Evolutionary conservation across 2,797 vertebrate genomes (phyloP), one percentile per base, ranked within the genome.

Genomic region (Lacerta agilis): DNA sequence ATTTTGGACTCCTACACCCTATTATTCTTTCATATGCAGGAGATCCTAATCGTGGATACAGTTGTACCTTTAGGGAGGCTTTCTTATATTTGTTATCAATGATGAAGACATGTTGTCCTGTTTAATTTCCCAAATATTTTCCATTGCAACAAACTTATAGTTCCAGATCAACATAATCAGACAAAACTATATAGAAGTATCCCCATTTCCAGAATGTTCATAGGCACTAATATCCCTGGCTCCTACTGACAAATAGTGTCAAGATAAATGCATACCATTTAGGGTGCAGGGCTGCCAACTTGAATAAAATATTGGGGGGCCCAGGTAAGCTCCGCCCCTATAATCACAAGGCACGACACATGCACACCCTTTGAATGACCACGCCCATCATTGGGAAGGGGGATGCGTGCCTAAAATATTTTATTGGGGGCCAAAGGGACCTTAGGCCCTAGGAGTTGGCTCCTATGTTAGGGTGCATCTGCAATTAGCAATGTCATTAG

Each of bases 71-170:
- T 86, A 38, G 43, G 8, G 87, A 88, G 79, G 0, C 0, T 18
- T 64, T 2, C 4, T 0, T 67, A 17, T 83, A 85, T 90, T 88
- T 76, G 80, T 92, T 91, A 87, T 87, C 88, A 91, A 91, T 43
- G 2, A 86, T 43, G 8, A 10, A 5, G 6, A 66, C 5, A 3
- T 10, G 11, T 33, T 82, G 86, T 79, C 36, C 61, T 25, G 58
- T 87, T 86, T 86, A 71, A 33, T 79, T 43, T 29, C 8, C 13
- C n/a, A 55, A 36, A 20, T 73, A 15, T 72, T 61, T 90, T 85
- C 41, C 66, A 86, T 25, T 55, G 82, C 84, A 61, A 79, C 86
- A 27, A 77, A 76, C 13, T 72, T 69, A 58, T 20, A 33, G n/a
- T 55, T 33, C 17, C 29, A 33, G 4, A 18, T 10, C 25, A 45